Base-by-base conservation (phyloP, 2,888 invertebrate species). In the Hyposoter dolosus region DNA sequence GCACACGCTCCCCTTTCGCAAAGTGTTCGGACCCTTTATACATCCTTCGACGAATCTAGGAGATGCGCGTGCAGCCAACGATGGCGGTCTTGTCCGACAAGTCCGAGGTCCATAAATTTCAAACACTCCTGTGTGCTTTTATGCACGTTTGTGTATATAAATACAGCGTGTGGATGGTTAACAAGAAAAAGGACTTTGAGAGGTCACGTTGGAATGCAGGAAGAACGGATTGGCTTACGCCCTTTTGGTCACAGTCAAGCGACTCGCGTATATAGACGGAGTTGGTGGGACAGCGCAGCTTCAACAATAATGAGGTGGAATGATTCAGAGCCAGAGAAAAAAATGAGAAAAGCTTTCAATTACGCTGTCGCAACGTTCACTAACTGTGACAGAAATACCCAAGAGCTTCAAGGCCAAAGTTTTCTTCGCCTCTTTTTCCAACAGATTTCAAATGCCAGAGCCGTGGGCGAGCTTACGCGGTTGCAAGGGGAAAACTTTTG, bases 1-100 rank as follows among this genome's bases (percentile, higher is more conserved):
- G 66, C 40, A 40, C 40, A 40, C 19, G 12, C 66, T 19, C n/a
- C 56, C 35, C 45, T 45, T 53, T 43, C 43, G 19, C 32, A 1
- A 1, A 50, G 35, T 35, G 43, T 32, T 76, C 28, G 45, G 28
- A 23, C 63, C 45, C 75, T 56, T 43, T 60, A 69, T 63, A 53
- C 45, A 78, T 80, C 85, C 83, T 85, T 85, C 88, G 87, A 87
- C 76, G 83, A 88, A 88, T 86, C 82, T 85, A 83, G 82, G 83
- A 84, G 75, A 78, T 72, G 84, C 72, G 84, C 72, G 68, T 63
- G 75, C 66, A 75, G 68, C 60, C 60, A 69, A 60, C 75, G 83
- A 56, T 65, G 72, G 43, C 72, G 74, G 65, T 78, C 82, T 71
- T 43, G 76, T 69, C 40, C 72, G 43, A 65, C 79, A 40, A 68